Evolutionary conservation across 2,888 invertebrate genomes (phyloP).

Genomic region (Lasius platythorax): DNA sequence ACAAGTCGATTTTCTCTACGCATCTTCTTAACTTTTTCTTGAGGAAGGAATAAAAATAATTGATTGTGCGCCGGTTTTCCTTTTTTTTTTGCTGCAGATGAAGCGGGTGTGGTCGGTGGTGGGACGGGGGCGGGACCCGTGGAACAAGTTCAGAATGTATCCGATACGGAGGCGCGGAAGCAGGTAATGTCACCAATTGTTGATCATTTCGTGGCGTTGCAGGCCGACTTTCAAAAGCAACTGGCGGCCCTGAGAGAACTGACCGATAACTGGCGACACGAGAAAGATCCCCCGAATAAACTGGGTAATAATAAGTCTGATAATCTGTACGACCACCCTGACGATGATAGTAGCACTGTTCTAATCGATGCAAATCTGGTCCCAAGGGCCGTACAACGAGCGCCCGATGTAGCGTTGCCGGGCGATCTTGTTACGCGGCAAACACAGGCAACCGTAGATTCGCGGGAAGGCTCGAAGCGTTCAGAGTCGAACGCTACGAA

Average conservation of each 20-base stretch:
- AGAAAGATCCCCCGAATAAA: constrained; percentile 72
- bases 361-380: constrained; percentile 74
- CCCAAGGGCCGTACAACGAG: constrained; percentile 71
- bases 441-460: constrained; percentile 50
- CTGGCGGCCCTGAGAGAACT: constrained; percentile 79
- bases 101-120: constrained; percentile 78
- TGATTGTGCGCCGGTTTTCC: not conserved
- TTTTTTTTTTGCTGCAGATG: constrained; percentile 72
- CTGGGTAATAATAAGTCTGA: constrained; percentile 75
- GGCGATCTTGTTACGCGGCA: constrained; percentile 66
- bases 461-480: constrained; percentile 35
- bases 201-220: constrained; percentile 82
- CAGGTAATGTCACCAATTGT: constrained; percentile 84
- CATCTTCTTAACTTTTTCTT: not conserved
- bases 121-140: constrained; percentile 68
- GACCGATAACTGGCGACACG: constrained; percentile 79
- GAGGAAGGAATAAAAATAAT: not conserved
- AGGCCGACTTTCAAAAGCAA: constrained; percentile 82
- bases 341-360: constrained; percentile 63
- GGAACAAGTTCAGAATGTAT: constrained; percentile 77
- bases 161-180: constrained; percentile 82
- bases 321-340: constrained; percentile 77
- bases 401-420: constrained; percentile 59
- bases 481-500: constrained; percentile 19
- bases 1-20: not conserved